These are phyloP conservation scores for Andricus grossulariae DNA, from an alignment of 1,140 invertebrate species.

Conservation along the genomic window DNA sequence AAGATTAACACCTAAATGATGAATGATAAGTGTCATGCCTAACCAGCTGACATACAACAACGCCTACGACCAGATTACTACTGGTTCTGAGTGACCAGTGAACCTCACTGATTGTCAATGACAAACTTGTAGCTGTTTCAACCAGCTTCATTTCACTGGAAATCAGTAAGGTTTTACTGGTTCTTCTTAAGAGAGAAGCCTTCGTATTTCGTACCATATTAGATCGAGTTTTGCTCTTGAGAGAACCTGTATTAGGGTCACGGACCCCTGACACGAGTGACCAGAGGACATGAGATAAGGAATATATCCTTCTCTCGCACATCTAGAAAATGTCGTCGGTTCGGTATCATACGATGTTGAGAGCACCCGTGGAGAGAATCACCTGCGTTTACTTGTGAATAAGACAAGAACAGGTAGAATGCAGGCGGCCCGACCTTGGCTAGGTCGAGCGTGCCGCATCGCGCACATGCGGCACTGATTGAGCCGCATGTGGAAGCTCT, in stretches of 20 bases:
- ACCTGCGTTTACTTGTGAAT: constrained; percentile 59
- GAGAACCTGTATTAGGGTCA: constrained; percentile 39
- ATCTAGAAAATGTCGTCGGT: constrained; percentile 68
- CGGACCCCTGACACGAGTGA: constrained; percentile 48
- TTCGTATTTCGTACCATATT: no score
- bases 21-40: no score
- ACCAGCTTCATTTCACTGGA: no score
- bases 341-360: constrained; percentile 60
- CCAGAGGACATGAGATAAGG: constrained; percentile 42
- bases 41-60: no score
- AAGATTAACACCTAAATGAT: no score
- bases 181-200: no score
- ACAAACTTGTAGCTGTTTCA: no score
- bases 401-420: constrained; percentile 74
- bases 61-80: no score
- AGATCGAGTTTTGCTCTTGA: no score
- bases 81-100: no score
- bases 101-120: no score
- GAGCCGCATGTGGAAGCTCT: constrained; percentile 62
- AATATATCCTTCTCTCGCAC: constrained; percentile 52
- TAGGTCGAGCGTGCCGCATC: constrained; percentile 71
- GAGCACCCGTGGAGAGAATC: constrained; percentile 56
- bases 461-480: constrained; percentile 66
- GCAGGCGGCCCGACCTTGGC: constrained; percentile 71
- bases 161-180: no score